A percentile compares a stretch with the other conserved stretches of the same genome.
Evolutionary conservation across 2,113 vertebrate species (phyloP).

Genomic region (Sebastes schlegelii): DNA sequence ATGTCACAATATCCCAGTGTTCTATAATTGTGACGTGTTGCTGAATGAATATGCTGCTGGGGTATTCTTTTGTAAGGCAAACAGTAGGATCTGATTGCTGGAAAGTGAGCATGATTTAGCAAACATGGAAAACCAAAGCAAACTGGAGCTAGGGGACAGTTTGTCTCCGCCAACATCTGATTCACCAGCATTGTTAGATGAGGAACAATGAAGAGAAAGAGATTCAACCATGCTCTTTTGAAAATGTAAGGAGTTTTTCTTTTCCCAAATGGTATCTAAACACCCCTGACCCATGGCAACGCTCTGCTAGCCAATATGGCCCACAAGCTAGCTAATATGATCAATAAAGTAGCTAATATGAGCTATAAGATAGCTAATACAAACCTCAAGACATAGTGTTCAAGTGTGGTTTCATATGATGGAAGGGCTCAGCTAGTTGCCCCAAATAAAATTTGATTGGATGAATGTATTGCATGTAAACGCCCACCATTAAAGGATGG

Average conservation of each 20-base stretch:
- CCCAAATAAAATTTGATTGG: neutral
- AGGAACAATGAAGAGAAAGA: no score
- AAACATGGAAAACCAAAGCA: neutral
- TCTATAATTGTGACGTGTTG: slow-evolving; percentile 10
- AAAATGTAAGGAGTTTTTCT: neutral
- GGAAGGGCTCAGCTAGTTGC: neutral
- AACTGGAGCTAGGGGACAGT: neutral
- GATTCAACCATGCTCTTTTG: neutral
- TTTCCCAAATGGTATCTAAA: no score
- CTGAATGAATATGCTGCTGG: neutral
- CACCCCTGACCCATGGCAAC: no score
- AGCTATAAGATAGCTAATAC: neutral
- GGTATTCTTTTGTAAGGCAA: neutral
- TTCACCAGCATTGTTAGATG: neutral
- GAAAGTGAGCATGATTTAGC: neutral
- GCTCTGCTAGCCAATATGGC: no score
- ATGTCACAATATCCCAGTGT: neutral
- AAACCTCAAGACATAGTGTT: no score
- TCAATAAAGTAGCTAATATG: neutral
- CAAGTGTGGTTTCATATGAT: no score
- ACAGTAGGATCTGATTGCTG: neutral
- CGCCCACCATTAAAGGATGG: no score
- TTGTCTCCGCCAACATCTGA: neutral
- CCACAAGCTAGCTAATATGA: no score
- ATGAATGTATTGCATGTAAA: neutral